Percentiles rank a stretch among this genome's conserved stretches.
Conservation (phyloP, 2,888 invertebrate genomes). For the Meandrusa payeni region DNA sequence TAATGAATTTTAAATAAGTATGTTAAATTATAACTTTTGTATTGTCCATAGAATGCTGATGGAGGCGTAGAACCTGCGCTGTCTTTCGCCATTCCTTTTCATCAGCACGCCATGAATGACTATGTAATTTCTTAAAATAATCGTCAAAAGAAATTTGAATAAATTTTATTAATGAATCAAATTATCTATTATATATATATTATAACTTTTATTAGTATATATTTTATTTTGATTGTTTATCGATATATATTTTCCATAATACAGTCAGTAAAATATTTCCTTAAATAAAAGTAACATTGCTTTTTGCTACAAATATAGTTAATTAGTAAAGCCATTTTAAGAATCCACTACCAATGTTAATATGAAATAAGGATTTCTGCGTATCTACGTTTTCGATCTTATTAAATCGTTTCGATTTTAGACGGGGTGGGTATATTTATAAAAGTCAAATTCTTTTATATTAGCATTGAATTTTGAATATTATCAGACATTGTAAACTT, state of each 20-base stretch:
- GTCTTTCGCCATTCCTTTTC: conserved; percentile 51
- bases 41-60: conserved; percentile 65
- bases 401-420: not conserved
- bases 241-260: not conserved
- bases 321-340: no score
- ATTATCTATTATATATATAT: not conserved
- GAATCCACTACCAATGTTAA: no score
- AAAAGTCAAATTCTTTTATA: not conserved
- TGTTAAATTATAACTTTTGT: conserved; percentile 44
- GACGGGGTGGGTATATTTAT: conserved; percentile 18
- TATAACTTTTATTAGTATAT: no score
- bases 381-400: not conserved
- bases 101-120: conserved; percentile 52
- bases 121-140: conserved; percentile 48
- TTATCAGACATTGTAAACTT: conserved; percentile 1
- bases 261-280: not conserved
- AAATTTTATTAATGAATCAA: conserved; percentile 2
- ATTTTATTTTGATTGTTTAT: no score
- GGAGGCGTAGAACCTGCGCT: conserved; percentile 52
- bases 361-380: not conserved
- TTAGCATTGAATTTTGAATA: conserved; percentile 1
- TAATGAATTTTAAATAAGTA: conserved; percentile 5
- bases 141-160: conserved; percentile 15
- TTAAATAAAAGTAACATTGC: not conserved
- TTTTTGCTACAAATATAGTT: no score